Conservation (phyloP, 2,113 vertebrate genomes). For the Eretmochelys imbricata region DNA sequence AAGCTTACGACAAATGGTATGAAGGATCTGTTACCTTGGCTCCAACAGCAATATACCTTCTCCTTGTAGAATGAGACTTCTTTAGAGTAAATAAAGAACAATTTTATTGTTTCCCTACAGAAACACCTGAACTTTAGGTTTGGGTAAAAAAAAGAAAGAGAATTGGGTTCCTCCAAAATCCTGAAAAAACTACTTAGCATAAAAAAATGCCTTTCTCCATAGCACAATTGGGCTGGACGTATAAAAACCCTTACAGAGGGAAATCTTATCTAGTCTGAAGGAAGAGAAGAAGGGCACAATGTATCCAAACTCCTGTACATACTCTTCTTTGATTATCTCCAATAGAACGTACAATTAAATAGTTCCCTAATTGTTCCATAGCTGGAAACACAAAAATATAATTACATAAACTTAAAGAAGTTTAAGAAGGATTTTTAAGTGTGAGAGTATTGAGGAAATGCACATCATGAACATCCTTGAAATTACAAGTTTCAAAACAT, state of each 20-base stretch:
- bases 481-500: not conserved
- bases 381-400: not conserved
- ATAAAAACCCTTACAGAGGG: not conserved
- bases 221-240: not conserved
- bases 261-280: not conserved
- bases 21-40: not conserved
- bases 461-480: not conserved
- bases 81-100: not conserved
- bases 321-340: too few relatives aligned
- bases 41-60: constrained; percentile 35
- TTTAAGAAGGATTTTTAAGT: not conserved
- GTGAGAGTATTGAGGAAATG: not conserved
- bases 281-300: not conserved
- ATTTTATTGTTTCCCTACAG: not conserved
- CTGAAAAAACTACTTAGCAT: not conserved
- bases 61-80: not conserved
- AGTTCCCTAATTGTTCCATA: not conserved
- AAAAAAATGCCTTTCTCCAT: not conserved
- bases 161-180: not conserved
- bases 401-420: not conserved
- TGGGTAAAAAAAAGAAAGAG: not conserved
- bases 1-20: not conserved
- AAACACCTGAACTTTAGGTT: not conserved
- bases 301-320: not conserved
- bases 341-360: not conserved